Evolutionary conservation across 1,140 invertebrate species (phyloP).

Genomic region (Heterodera schachtii): DNA sequence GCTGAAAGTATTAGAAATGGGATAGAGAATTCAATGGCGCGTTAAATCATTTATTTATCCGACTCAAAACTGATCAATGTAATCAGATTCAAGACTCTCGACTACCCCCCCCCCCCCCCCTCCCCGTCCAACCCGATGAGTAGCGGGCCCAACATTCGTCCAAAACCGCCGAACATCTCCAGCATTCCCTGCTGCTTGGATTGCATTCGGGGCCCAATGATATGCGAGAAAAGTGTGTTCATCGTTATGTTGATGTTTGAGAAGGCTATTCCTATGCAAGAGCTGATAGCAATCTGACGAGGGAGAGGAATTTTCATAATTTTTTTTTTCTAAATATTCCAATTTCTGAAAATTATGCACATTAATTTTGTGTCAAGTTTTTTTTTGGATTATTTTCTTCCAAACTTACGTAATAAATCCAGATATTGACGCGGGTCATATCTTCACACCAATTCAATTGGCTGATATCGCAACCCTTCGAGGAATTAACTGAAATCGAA

Average conservation of each 20-base stretch:
- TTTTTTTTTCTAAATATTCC: constrained; percentile 29
- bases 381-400: too few relatives aligned
- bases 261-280: constrained; percentile 42
- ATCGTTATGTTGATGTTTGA: constrained; percentile 49
- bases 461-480: constrained; percentile 29
- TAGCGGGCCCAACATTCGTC: constrained; percentile 37
- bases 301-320: background rate
- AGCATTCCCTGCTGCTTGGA: constrained; percentile 49
- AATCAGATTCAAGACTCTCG: constrained; percentile 1
- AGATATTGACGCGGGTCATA: constrained; percentile 40
- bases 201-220: constrained; percentile 51
- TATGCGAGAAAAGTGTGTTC: constrained; percentile 52
- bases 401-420: constrained; percentile 30
- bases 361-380: background rate
- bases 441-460: constrained; percentile 34
- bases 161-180: constrained; percentile 42
- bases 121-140: constrained; percentile 36
- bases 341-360: background rate
- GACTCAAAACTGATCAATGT: too few relatives aligned
- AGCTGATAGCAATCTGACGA: constrained; percentile 14
- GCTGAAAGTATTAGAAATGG: constrained; percentile 20
- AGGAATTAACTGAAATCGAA: too few relatives aligned
- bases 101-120: background rate
- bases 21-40: too few relatives aligned
- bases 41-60: too few relatives aligned